Evolutionary conservation across 1,140 invertebrate genomes (phyloP), one percentile per base, ranked within the genome.

Genomic region (Babylonia areolata): DNA sequence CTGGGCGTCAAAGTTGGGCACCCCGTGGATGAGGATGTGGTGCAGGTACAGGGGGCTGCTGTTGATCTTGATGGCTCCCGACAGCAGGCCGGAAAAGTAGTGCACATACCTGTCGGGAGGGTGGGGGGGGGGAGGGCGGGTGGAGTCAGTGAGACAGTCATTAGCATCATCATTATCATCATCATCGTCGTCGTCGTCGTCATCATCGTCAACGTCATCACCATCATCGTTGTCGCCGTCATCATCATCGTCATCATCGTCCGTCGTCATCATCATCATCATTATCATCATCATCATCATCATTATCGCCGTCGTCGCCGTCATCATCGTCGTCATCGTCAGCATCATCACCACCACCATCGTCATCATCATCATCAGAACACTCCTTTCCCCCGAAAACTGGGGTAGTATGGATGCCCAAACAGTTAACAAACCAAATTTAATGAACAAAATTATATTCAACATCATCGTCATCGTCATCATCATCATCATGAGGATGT

Each of bases 1-100:
- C 20, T 86, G 88, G 15, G 88, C 89, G 89, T 97, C 96, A 92
- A 97, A 97, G 51, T 97, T 95, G 17, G 97, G 97, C 37, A 97
- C 96, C 31, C 97, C 97, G 80, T 97, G 95, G 51, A 99, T 96
- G 42, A 97, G 97, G 58, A 98, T 96, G 90, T 97, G 97, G 46
- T 97, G 97, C 75, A 99, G 95, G 93, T 97, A 97, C 3, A 99
- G 94, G 15, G 97, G 97, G 46, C 96, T 96, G 39, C 97, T 96
- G 94, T 97, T 98, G 92, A 99, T 97, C 89, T 96, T 96, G 90
- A 98, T 97, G 88, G 96, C 96, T 80, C 97, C 97, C 5, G 97
- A 97, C 39, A 99, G 95, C 39, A 98, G 95, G n/a, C 97, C 97
- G 80, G 97, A 96, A 94, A 99, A 98, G 94, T 98, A 97, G 87